Evolutionary conservation across 2,888 invertebrate species (phyloP), one percentile per base, ranked within the genome.

Genomic region (Keiferia lycopersicella): DNA sequence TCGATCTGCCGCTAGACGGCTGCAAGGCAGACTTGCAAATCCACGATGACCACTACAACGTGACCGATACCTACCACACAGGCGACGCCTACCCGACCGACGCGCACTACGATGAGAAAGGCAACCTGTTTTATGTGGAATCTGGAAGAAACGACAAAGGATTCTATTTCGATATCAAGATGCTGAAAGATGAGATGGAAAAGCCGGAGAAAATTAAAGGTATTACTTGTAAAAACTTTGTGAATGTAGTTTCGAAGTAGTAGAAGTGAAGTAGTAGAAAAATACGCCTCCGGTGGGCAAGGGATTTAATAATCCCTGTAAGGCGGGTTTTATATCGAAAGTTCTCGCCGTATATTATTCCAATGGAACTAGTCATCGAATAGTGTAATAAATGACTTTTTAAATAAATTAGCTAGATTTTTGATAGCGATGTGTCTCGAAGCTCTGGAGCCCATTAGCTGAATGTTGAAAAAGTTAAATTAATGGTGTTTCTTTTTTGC

Each of bases 41-140:
- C 45, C 82, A 84, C 45, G 73, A 83, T 22, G 76, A 86, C 2
- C 78, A 76, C 22, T 88, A 84, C 53, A 83, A 84, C 61, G 68
- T 81, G 1, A 73, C 78, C 0, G 66, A 81, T 38, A 78, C 75
- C 0, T 86, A 86, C 61, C 65, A 80, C 1, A 72, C 85, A 0
- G 82, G 80, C 0, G 77, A 84, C 22, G 78, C 75, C 0, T 78
- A 77, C 56, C 87, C 89, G 0, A 82, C 82, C 0, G 86, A 89
- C 64, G 84, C 86, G 0, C 87, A 88, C 66, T 88, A 78, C 58
- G 89, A 89, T 66, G 73, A 68, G 0, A 80, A 74, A 30, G 89
- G 88, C 0, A 88, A 89, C 69, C 69, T 89, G 41, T 89, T 90
- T 68, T 90, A 78, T 45, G 84, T 90, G 2, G 79, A 82, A 68